Conservation (phyloP, 1,140 invertebrate species). For the Gryllus bimaculatus region DNA sequence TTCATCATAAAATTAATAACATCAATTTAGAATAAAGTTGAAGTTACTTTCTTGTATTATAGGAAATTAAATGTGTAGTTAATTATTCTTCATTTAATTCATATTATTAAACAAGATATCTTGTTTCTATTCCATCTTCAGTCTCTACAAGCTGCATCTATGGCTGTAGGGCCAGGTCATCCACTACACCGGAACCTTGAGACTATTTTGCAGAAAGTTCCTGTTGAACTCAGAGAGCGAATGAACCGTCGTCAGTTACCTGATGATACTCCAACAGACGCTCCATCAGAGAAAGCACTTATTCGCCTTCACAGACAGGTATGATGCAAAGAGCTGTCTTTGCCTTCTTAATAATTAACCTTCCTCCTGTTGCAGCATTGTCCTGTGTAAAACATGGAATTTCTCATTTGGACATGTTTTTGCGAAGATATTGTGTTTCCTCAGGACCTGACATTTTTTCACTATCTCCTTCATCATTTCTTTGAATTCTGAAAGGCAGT, state of each 20-base stretch:
- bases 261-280: slow-evolving; percentile 55
- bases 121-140: slow-evolving; percentile 31
- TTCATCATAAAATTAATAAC: no score
- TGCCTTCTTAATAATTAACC: background rate
- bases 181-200: slow-evolving; percentile 62
- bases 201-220: slow-evolving; percentile 82
- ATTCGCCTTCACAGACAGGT: slow-evolving; percentile 70
- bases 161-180: slow-evolving; percentile 57
- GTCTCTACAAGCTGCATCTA: slow-evolving; percentile 61
- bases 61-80: no score
- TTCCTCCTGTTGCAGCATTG: background rate
- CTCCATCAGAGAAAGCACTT: slow-evolving; percentile 69
- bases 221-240: slow-evolving; percentile 60
- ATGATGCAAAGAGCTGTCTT: background rate
- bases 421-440: no score
- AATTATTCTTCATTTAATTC: no score
- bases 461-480: no score
- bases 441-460: no score
- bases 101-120: no score
- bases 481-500: no score
- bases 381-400: no score
- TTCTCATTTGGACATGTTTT: no score
- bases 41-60: no score
- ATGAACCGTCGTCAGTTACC: slow-evolving; percentile 52
- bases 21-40: no score